phyloP scores from a whole-genome alignment of 2,888 invertebrate species.

The Lypha dubia region DNA sequence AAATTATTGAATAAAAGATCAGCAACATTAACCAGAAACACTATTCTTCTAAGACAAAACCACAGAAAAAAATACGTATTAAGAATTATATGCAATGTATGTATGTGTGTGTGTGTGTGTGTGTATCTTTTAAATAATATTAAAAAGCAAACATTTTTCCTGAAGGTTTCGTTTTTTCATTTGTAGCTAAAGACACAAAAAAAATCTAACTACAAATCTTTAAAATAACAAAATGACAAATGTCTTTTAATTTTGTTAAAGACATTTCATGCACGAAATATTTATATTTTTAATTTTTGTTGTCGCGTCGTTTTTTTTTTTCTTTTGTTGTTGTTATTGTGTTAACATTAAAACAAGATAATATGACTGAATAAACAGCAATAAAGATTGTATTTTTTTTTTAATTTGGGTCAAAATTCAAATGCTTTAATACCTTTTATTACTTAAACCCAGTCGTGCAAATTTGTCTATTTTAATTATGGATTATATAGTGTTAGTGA shows the following conservation, averaged over 20 bases:
- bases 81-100: too few relatives aligned
- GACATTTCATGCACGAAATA: conserved; percentile 9
- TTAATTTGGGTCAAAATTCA: conserved; percentile 19
- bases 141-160: background rate
- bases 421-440: conserved; percentile 5
- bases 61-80: too few relatives aligned
- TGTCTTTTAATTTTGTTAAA: background rate
- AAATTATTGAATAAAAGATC: conserved; percentile 6
- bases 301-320: too few relatives aligned
- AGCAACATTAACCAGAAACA: background rate
- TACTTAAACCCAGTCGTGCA: background rate
- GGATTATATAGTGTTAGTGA: background rate
- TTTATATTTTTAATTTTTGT: background rate
- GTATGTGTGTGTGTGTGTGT: too few relatives aligned
- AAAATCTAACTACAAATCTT: background rate
- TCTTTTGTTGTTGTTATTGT: too few relatives aligned
- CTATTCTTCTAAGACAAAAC: too few relatives aligned
- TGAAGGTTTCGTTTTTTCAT: background rate
- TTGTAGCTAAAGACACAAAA: background rate
- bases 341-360: background rate
- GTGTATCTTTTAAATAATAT: too few relatives aligned
- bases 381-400: conserved; percentile 9
- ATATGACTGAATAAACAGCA: background rate
- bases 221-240: conserved; percentile 1
- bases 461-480: background rate